phyloP scores from a whole-genome alignment of 2,797 vertebrate species.

The Peromyscus eremicus region DNA sequence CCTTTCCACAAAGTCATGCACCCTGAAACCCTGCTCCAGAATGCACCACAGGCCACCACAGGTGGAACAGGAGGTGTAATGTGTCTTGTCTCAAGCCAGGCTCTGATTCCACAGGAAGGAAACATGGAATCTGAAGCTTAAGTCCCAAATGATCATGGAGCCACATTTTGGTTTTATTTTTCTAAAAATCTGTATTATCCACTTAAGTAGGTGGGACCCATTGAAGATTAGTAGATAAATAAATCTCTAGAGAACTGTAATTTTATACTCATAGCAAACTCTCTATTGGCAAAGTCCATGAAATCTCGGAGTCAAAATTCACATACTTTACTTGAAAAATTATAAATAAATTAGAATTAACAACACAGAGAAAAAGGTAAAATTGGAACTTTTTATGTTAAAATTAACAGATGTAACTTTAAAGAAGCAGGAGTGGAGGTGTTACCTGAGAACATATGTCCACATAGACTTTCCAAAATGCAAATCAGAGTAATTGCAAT shows the following conservation, averaged over 20 bases:
- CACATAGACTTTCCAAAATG: neutral
- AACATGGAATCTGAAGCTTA: neutral
- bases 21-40: no score
- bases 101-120: neutral
- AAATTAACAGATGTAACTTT: neutral
- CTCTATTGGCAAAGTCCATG: neutral
- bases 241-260: neutral
- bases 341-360: neutral
- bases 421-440: neutral
- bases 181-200: neutral
- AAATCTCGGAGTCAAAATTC: neutral
- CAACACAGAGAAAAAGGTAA: neutral
- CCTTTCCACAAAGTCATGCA: neutral
- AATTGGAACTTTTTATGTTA: neutral
- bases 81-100: neutral
- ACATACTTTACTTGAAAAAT: neutral
- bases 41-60: neutral
- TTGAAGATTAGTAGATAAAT: neutral
- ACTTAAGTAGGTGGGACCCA: neutral
- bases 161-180: neutral
- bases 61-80: no score
- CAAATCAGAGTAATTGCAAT: slow-evolving; percentile 6
- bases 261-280: neutral
- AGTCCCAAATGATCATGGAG: neutral
- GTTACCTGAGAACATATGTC: neutral